These are phyloP conservation scores for Leuctra nigra DNA, from an alignment of 2,888 invertebrate genomes.

Conservation along the genomic window DNA sequence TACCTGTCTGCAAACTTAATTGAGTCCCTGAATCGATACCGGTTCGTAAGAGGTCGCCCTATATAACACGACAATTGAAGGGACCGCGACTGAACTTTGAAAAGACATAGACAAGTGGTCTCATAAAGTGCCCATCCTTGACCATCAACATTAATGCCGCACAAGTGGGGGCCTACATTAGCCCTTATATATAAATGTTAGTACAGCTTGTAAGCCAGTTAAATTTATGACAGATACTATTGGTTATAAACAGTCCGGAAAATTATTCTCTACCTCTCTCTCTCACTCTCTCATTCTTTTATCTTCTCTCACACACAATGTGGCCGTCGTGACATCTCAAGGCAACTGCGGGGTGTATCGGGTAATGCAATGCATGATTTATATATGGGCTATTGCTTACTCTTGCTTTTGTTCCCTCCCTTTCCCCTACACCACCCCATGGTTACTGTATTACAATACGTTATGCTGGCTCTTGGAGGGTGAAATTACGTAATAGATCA, in stretches of 20 bases:
- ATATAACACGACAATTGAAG: too few species aligned
- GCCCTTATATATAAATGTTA: too few species aligned
- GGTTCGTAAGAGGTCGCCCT: too few species aligned
- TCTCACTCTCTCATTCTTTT: background rate
- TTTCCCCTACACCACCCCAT: background rate
- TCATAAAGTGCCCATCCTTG: conserved; percentile 5
- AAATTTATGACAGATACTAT: conserved; percentile 5
- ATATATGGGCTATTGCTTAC: background rate
- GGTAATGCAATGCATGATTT: conserved; percentile 7
- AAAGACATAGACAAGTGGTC: too few species aligned
- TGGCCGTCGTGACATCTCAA: conserved; percentile 6
- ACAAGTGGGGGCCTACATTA: too few species aligned
- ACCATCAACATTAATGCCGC: too few species aligned
- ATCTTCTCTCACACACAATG: too few species aligned
- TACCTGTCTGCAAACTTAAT: too few species aligned
- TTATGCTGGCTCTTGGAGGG: conserved; percentile 10
- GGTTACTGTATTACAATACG: background rate
- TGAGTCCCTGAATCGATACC: too few species aligned
- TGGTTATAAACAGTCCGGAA: background rate
- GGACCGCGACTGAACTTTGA: too few species aligned
- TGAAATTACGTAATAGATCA: conserved; percentile 10
- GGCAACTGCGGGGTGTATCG: too few species aligned
- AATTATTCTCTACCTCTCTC: background rate
- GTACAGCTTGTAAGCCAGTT: background rate
- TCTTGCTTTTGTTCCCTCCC: too few species aligned